phyloP scores from a whole-genome alignment of 2,888 invertebrate species.

The Gryllus longicercus region DNA sequence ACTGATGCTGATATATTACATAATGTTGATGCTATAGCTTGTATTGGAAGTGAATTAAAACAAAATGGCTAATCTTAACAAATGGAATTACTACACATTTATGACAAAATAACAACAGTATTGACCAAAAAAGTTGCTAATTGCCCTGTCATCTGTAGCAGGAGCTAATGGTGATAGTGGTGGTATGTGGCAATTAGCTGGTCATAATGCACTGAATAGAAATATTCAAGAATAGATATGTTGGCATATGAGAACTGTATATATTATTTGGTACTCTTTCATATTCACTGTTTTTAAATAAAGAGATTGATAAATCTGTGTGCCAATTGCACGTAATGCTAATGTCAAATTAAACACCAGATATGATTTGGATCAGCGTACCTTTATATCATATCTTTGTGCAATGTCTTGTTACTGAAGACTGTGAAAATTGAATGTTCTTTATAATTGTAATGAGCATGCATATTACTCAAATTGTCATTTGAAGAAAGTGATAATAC shows the following conservation, averaged over 20 bases:
- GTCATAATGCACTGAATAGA: not conserved
- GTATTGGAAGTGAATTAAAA: constrained; percentile 3
- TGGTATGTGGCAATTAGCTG: not conserved
- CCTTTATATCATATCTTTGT: constrained; percentile 19
- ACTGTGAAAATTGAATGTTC: constrained; percentile 11
- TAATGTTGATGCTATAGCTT: not conserved
- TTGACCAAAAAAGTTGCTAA: no score
- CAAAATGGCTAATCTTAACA: not conserved
- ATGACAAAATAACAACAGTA: not conserved
- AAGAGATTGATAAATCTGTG: not conserved
- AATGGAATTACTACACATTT: not conserved
- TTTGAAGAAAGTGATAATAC: constrained; percentile 19
- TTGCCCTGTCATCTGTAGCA: no score
- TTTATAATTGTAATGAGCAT: constrained; percentile 11
- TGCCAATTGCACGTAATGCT: constrained; percentile 19
- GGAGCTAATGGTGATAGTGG: no score
- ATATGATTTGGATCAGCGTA: not conserved
- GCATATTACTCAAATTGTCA: constrained; percentile 11
- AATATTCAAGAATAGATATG: not conserved
- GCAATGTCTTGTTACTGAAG: not conserved
- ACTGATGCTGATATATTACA: constrained; percentile 10
- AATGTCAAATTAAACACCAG: constrained; percentile 3
- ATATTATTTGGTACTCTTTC: constrained; percentile 20
- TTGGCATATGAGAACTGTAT: not conserved
- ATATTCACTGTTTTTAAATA: constrained; percentile 20